Percentiles rank a stretch among this genome's conserved stretches.
Evolutionary conservation across 2,888 invertebrate species (phyloP).

Genomic region (Teleogryllus oceanicus): DNA sequence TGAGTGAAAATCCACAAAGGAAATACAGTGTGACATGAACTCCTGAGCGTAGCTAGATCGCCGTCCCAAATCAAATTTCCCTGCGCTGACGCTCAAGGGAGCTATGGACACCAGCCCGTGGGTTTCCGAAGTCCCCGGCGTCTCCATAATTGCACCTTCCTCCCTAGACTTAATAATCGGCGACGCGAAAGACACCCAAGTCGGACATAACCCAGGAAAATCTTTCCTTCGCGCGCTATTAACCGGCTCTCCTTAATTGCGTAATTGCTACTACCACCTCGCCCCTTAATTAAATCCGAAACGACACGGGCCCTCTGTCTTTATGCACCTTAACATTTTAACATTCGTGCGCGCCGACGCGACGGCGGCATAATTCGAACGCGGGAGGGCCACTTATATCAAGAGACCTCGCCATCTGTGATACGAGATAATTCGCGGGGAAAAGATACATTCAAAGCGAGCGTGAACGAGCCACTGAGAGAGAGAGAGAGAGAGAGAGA

Average conservation of each 20-base stretch:
- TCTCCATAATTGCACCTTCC: too few species aligned
- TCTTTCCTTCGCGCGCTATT: constrained; percentile 6
- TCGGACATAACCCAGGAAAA: constrained; percentile 7
- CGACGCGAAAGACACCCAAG: background rate
- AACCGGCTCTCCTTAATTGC: background rate
- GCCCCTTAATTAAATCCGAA: background rate
- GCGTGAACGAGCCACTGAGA: background rate
- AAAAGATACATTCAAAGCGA: background rate
- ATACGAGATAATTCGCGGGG: background rate
- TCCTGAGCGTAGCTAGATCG: too few species aligned
- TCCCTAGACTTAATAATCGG: background rate
- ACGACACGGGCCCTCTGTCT: background rate
- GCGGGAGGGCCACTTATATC: background rate
- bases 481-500: background rate
- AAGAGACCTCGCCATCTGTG: background rate
- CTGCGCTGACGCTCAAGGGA: too few species aligned
- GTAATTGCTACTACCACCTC: background rate
- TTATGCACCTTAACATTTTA: background rate
- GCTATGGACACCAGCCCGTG: too few species aligned
- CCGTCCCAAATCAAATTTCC: too few species aligned
- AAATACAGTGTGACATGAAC: too few species aligned
- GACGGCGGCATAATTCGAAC: background rate
- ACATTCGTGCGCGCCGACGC: background rate
- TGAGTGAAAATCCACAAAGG: too few species aligned
- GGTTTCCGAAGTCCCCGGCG: too few species aligned